Base-by-base conservation (phyloP, 2,888 invertebrate species). In the Dicyrtomina minuta region DNA sequence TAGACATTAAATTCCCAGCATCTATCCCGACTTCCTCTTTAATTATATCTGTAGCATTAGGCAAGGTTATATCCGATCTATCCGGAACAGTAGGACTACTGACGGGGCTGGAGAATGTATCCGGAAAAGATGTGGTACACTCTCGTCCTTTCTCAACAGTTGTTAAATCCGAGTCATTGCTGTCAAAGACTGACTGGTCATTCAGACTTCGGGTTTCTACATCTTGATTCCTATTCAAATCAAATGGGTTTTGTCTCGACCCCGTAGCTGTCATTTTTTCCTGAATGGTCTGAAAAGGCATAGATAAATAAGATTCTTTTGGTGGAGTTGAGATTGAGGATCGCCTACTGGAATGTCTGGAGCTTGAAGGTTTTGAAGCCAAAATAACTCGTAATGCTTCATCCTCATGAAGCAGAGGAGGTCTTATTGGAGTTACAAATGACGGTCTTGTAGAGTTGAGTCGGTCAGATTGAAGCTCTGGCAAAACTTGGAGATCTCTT, bases 361-460 rank as follows among this genome's bases (percentile, higher is more conserved):
- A 66, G 15, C 75, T 41, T 56, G 65, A 8, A 49, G 66, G 55
- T 65, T 71, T 62, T 12, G 79, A 78, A 10, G 79, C 85, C 53
- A 90, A 82, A 76, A 90, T 89, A 49, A 88, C 88, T 80, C 87
- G 86, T 44, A 90, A 82, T 24, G 89, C 89, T 80, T 90, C 90
- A 80, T 90, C 89, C 81, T 90, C 89, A 80, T 87, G 87, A 5
- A 89, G 80, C 15, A 78, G 64, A 1, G 75, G 74, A 22, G 65
- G 26, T 26, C 72, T 41, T 4, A 62, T 43, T 17, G 39, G 44
- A 15, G 17, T 33, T 4, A 27, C 39, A 56, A 46, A 46, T n/a
- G 65, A 49, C 5, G 61, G 60, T 1, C 33, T 17, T 20, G 73
- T 61, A 12, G 53, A 61, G 22, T 58, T 55, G 13, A 44, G 70